Evolutionary conservation across 2,888 invertebrate genomes (phyloP), one percentile per base, ranked within the genome.

Genomic region (Zaprionus obscuricornis): DNA sequence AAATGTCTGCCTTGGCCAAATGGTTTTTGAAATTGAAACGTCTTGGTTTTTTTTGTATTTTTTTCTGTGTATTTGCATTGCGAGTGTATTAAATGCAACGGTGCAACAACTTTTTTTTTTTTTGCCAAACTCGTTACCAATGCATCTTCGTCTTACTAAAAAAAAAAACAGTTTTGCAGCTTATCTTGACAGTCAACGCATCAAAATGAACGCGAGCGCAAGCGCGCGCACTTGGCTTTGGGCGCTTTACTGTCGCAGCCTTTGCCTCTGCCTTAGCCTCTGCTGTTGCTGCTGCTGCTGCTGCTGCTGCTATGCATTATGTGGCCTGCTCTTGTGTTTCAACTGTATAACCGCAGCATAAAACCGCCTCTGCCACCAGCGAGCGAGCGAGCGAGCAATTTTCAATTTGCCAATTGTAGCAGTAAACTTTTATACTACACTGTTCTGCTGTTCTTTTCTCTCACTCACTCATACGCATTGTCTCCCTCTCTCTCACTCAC

Each of bases 381-480:
- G 52, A n/a, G n/a, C 62, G 55, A 39, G 49, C 49, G n/a, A 76
- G 85, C 84, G 59, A 64, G 67, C 82, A 83, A 77, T 86, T 86
- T 86, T 86, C 86, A 83, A 83, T 83, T 83, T 83, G 85, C 82
- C 86, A 83, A 86, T 86, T 83, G 86, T 81, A 82, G 82, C 82
- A 83, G 82, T 84, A 85, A 83, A 81, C 52, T 66, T n/a, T 83
- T 69, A 67, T 85, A 79, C n/a, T n/a, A n/a, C n/a, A n/a, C n/a
- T n/a, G n/a, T n/a, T n/a, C n/a, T n/a, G 83, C 79, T 76, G 77
- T 74, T 52, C 46, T 57, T 66, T 52, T 37, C 22, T 52, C 36
- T 59, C 54, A 42, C 31, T 54, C n/a, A n/a, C n/a, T n/a, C n/a
- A n/a, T n/a, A n/a, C n/a, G n/a, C n/a, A 39, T 50, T 16, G 10